Base-by-base conservation (phyloP, 92 coral and sea anemone species). In the Bergia puertoricense region DNA sequence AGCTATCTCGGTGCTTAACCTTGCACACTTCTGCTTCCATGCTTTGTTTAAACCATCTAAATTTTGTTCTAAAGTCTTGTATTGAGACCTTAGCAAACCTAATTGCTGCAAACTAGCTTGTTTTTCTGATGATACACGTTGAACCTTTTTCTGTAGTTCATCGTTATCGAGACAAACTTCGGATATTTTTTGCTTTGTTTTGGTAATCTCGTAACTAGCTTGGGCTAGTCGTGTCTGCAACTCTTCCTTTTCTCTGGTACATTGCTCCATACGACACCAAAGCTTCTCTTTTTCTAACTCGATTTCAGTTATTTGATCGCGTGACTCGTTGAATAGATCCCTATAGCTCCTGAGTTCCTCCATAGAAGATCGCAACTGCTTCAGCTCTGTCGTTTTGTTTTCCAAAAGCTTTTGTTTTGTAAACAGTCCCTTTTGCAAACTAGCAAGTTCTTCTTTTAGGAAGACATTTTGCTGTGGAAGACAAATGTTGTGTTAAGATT, bases 371-470 rank as follows among this genome's bases (percentile, higher is more conserved):
- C 75, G 77, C 65, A 84, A 15, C 37, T 46, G 75, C 77, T 71
- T 84, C 4, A 72, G 5, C 30, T 84, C 87, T 84, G 18, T 84
- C n/a, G 37, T 48, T 71, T 71, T 84, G 78, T 54, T 73, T 71
- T 84, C 87, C 14, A 84, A 79, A 36, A 71, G 77, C 39, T 36
- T 84, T 38, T 84, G 87, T 71, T 84, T 84, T 84, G 87, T 71
- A 11, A 56, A 48, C 56, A 84, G 44, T 8, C 87, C 87, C 30
- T 84, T 84, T 71, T 84, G 87, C 66, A 84, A 84, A 36, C 87
- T 84, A 38, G 79, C 68, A 22, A 84, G 87, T 20, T 84, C 87
- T 84, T 84, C 87, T 71, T 51, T 84, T 14, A 84, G 68, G 67
- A 84, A 84, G 11, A 84, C 87, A 9, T 84, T 84, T 84, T 84